Percentiles rank a stretch among this genome's conserved stretches.
phyloP scores from a whole-genome alignment of 1,140 invertebrate species.

The Nylanderia fulva region DNA sequence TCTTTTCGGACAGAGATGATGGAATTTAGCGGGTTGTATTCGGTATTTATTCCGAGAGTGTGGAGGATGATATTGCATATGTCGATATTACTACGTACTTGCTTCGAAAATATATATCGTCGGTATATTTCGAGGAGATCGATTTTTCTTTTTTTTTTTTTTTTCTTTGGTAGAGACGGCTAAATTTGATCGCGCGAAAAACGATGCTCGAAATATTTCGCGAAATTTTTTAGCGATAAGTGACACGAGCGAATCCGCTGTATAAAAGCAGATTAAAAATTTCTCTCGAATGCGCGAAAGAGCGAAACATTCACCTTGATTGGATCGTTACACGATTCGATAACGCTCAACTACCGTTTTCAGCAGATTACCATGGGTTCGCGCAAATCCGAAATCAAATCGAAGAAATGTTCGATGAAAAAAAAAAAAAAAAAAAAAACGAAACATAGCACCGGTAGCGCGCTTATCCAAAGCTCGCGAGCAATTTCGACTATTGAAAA shows the following conservation, averaged over 20 bases:
- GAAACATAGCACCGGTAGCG: background rate
- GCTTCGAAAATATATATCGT: background rate
- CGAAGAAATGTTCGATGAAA: slow-evolving; percentile 45
- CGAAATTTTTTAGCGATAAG: slow-evolving; percentile 42
- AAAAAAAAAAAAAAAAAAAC: slow-evolving; percentile 37
- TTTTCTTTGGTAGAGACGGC: background rate
- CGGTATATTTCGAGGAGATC: background rate
- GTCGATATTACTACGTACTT: background rate
- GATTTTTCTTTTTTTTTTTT: background rate
- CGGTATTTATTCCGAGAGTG: background rate
- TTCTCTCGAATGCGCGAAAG: slow-evolving; percentile 24
- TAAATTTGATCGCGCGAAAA: slow-evolving; percentile 14
- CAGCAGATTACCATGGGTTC: slow-evolving; percentile 33
- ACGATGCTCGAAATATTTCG: slow-evolving; percentile 1
- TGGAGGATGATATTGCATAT: background rate
- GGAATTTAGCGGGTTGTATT: background rate
- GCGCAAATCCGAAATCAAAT: slow-evolving; percentile 53
- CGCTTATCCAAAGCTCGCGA: background rate
- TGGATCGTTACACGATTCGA: slow-evolving; percentile 51
- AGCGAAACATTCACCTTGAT: slow-evolving; percentile 50
- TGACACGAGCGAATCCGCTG: background rate
- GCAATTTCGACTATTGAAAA: slow-evolving; percentile 28
- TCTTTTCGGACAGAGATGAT: background rate
- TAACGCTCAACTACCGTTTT: slow-evolving; percentile 49
- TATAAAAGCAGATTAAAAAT: slow-evolving; percentile 30